These are phyloP conservation scores for Bagarius yarrelli DNA, from an alignment of 2,113 vertebrate genomes.

Conservation along the genomic window DNA sequence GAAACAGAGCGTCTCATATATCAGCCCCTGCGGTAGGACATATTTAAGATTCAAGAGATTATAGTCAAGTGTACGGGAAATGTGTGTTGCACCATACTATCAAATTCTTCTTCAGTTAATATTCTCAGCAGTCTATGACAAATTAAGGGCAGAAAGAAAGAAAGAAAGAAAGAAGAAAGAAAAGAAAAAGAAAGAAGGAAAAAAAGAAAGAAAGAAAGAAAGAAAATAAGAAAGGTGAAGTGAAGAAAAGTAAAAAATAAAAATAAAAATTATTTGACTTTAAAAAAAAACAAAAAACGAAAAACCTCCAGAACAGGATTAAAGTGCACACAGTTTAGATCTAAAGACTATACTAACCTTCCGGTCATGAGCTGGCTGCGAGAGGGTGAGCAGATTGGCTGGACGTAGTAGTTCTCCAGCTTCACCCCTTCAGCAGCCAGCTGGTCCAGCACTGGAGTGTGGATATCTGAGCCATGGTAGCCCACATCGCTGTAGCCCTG, in stretches of 20 bases:
- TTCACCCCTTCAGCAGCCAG: constrained; percentile 87
- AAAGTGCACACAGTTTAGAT: background rate
- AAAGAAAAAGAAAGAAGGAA: too few relatives aligned
- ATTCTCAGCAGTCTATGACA: too few relatives aligned
- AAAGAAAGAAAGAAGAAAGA: too few relatives aligned
- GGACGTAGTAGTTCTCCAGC: constrained; percentile 94
- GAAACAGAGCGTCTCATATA: background rate
- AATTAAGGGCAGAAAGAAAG: too few relatives aligned
- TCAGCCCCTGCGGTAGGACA: background rate
- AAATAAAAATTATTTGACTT: background rate
- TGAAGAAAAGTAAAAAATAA: too few relatives aligned
- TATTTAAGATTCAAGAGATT: too few relatives aligned
- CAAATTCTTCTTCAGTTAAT: too few relatives aligned
- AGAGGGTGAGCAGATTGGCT: constrained; percentile 93
- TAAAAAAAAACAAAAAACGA: background rate
- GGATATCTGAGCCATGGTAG: constrained; percentile 89
- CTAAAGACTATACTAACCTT: constrained; percentile 76
- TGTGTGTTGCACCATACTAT: too few relatives aligned
- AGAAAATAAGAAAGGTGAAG: too few relatives aligned
- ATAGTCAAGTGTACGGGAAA: too few relatives aligned
- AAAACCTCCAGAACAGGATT: background rate
- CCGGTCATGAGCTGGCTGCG: constrained; percentile 92
- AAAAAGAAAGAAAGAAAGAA: too few relatives aligned
- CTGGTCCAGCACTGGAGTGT: constrained; percentile 82
- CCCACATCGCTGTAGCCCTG: constrained; percentile 89